phyloP scores from a whole-genome alignment of 2,797 vertebrate genomes.

The Hylomyscus alleni region DNA sequence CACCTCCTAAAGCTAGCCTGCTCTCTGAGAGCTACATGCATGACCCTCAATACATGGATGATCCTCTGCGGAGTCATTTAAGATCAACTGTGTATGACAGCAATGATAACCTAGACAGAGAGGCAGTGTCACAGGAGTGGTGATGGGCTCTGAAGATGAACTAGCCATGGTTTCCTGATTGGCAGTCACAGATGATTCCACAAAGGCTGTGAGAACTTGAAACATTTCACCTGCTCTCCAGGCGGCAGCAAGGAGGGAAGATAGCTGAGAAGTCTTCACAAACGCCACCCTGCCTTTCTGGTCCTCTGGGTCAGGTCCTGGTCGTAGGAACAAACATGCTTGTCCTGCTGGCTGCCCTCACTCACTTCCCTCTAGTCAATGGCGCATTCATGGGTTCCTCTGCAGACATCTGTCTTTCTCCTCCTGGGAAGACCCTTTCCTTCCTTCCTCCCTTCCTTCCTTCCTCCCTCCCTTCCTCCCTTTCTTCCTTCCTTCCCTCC shows the following conservation, averaged over 20 bases:
- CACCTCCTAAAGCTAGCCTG: not conserved
- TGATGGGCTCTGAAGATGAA: not conserved
- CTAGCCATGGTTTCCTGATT: not conserved
- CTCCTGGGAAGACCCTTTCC: not conserved
- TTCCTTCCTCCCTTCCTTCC: too few species aligned
- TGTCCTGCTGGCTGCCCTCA: not conserved
- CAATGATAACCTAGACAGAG: accelerated
- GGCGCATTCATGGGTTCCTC: not conserved
- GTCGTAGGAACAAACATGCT: too few species aligned
- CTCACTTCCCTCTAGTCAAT: not conserved
- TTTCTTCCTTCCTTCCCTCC: too few species aligned
- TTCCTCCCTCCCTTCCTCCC: too few species aligned
- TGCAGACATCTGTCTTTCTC: not conserved
- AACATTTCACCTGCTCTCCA: not conserved
- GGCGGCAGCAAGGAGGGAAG: not conserved
- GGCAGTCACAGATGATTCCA: not conserved
- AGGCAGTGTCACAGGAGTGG: not conserved
- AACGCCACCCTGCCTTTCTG: not conserved
- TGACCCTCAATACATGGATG: not conserved
- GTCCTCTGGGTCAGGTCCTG: not conserved
- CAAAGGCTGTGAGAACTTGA: not conserved
- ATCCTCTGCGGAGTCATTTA: not conserved
- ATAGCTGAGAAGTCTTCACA: not conserved
- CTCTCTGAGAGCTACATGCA: not conserved
- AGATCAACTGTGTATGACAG: not conserved